phyloP scores from a whole-genome alignment of 2,113 vertebrate species.

The Indri indri region DNA sequence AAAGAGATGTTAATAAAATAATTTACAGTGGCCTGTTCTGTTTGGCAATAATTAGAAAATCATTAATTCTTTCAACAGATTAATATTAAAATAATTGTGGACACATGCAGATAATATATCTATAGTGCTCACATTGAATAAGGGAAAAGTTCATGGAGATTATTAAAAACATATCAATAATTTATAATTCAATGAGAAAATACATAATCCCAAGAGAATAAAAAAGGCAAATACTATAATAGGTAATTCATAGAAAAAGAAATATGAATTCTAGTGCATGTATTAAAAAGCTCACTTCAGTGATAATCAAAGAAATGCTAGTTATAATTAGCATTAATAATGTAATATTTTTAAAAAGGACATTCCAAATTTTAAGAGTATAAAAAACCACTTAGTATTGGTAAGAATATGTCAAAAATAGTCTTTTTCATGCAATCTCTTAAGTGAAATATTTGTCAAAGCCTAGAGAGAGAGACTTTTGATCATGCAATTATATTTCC shows the following conservation, averaged over 20 bases:
- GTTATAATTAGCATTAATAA: neutral
- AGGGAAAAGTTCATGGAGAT: neutral
- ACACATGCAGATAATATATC: neutral
- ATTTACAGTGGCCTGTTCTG: neutral
- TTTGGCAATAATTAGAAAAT: neutral
- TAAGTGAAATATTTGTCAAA: neutral
- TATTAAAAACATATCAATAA: neutral
- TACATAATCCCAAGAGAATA: neutral
- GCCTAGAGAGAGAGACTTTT: neutral
- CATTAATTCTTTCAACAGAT: neutral
- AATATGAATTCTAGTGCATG: neutral
- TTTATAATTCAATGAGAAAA: conserved; percentile 32
- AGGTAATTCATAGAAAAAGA: neutral
- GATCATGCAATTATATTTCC: neutral
- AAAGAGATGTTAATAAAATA: neutral
- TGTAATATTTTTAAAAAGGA: neutral
- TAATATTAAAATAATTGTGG: neutral
- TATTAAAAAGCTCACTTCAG: neutral
- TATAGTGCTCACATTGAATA: neutral
- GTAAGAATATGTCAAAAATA: neutral
- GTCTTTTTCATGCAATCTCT: neutral
- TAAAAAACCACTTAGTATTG: neutral
- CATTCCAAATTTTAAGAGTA: neutral
- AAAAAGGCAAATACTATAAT: neutral
- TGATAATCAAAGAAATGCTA: neutral